Percentiles rank a stretch among this genome's conserved stretches.
phyloP scores from a whole-genome alignment of 2,797 vertebrate genomes.

The Mionectes olivaceus region DNA sequence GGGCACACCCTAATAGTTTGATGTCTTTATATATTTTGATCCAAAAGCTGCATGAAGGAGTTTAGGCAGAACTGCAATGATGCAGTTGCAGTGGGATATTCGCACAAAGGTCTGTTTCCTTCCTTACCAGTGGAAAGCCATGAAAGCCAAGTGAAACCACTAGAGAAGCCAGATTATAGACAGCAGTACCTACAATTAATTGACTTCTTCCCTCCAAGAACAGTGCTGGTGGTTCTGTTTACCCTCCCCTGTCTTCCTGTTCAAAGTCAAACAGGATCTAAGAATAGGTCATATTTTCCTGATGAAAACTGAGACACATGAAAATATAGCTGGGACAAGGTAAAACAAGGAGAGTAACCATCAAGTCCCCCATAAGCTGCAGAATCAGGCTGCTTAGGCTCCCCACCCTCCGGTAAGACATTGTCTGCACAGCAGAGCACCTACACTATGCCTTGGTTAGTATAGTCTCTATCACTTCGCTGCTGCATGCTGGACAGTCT shows the following conservation, averaged over 20 bases:
- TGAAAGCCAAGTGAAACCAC: neutral
- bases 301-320: neutral
- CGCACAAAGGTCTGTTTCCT: fast-evolving
- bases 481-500: fast-evolving
- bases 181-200: neutral
- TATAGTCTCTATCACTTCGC: neutral
- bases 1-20: neutral
- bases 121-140: neutral
- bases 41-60: neutral
- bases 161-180: neutral
- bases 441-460: fast-evolving
- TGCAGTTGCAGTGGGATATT: neutral
- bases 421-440: fast-evolving
- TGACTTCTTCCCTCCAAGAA: neutral
- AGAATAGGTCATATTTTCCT: neutral
- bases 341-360: neutral
- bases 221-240: neutral
- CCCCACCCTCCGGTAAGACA: neutral
- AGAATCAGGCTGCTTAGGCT: neutral
- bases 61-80: fast-evolving
- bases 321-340: neutral
- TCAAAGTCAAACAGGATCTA: neutral
- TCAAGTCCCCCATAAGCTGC: fast-evolving
- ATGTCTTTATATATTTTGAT: neutral
- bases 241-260: neutral